Evolutionary conservation across 1,140 invertebrate species (phyloP).

Genomic region (Drosophila suzukii): DNA sequence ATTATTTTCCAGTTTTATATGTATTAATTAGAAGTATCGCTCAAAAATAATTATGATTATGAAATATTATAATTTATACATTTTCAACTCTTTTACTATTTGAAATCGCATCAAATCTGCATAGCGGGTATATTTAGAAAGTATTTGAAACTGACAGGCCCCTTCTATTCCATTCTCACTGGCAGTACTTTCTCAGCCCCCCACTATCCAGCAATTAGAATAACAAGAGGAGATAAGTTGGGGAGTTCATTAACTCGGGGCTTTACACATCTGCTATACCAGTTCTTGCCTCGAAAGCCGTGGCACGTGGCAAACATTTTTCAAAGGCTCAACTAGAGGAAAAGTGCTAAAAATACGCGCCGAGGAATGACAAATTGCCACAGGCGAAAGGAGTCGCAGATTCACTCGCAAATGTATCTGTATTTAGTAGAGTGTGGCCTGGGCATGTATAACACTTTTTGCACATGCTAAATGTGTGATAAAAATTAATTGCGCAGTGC

Average conservation of each 20-base stretch:
- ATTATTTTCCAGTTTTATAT: too few relatives aligned
- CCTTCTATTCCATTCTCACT: background rate
- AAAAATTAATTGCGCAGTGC: constrained; percentile 83
- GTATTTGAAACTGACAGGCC: background rate
- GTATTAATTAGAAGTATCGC: too few relatives aligned
- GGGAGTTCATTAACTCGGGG: constrained; percentile 66
- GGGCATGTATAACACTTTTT: constrained; percentile 55
- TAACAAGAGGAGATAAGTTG: constrained; percentile 12
- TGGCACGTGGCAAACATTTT: constrained; percentile 64
- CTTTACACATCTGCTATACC: constrained; percentile 29
- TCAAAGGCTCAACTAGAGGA: constrained; percentile 55
- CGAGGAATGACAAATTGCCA: constrained; percentile 69
- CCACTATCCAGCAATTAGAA: constrained; percentile 8
- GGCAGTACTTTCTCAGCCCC: background rate
- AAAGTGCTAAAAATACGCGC: constrained; percentile 41
- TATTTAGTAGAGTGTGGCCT: constrained; percentile 7
- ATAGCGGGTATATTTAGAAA: background rate
- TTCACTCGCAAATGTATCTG: constrained; percentile 6
- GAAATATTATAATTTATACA: too few relatives aligned
- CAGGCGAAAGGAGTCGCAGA: constrained; percentile 28
- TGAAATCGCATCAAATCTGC: too few relatives aligned
- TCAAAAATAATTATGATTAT: too few relatives aligned
- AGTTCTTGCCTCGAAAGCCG: background rate
- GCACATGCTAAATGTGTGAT: constrained; percentile 80
- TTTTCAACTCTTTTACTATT: too few relatives aligned